These are phyloP conservation scores for Monopterus albus DNA, from an alignment of 2,113 vertebrate genomes.

Conservation along the genomic window DNA sequence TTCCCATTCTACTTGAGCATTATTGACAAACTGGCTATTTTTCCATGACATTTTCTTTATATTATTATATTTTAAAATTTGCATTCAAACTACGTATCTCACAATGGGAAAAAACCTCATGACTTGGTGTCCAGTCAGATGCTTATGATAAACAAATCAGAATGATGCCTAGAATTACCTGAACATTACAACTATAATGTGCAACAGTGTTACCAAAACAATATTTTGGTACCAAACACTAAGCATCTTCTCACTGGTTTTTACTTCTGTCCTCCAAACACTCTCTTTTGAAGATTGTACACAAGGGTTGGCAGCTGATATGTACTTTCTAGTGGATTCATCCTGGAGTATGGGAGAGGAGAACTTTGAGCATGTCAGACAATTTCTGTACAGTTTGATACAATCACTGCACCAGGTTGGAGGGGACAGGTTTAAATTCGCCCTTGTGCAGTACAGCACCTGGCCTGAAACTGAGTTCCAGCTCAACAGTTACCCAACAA, in stretches of 20 bases:
- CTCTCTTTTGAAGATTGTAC: conserved; percentile 88
- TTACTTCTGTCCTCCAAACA: conserved; percentile 78
- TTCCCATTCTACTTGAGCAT: too few relatives aligned
- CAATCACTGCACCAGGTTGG: conserved; percentile 85
- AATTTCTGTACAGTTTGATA: conserved; percentile 89
- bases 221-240: conserved; percentile 17
- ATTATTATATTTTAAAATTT: too few relatives aligned
- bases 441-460: conserved; percentile 89
- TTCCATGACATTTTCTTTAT: too few relatives aligned
- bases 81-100: too few relatives aligned
- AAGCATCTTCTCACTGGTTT: conserved; percentile 59
- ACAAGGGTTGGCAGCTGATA: conserved; percentile 87
- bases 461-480: conserved; percentile 88
- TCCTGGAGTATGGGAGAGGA: conserved; percentile 88
- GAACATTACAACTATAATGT: conserved; percentile 4
- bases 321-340: conserved; percentile 96
- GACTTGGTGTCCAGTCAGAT: too few relatives aligned
- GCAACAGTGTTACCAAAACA: conserved; percentile 7
- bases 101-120: neutral
- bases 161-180: neutral
- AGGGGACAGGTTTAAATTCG: conserved; percentile 86
- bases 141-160: too few relatives aligned
- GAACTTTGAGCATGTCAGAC: conserved; percentile 88
- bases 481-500: conserved; percentile 84
- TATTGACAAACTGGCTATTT: too few relatives aligned